Conservation (phyloP, 2,113 vertebrate genomes). For the Prionailurus viverrinus region DNA sequence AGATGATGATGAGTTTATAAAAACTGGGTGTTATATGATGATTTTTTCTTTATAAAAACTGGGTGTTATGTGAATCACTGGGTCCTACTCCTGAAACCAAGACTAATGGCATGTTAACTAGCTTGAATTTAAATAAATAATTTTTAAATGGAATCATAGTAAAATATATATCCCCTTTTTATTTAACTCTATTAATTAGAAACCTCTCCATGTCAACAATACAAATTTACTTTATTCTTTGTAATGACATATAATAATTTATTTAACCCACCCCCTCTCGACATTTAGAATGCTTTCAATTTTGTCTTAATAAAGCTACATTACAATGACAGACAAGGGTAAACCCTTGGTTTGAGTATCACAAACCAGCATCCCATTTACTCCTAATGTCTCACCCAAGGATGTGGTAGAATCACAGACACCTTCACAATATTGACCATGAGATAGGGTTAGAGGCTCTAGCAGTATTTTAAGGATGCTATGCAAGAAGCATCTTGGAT, state of each 20-base stretch:
- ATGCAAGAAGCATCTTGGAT: neutral
- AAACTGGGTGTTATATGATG: no score
- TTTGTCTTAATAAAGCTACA: conserved; percentile 34
- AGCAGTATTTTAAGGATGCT: neutral
- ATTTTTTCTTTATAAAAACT: no score
- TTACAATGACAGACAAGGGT: neutral
- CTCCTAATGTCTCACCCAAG: neutral
- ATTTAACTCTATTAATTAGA: neutral
- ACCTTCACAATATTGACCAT: rapidly evolving
- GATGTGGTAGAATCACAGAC: neutral
- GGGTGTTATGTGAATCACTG: no score
- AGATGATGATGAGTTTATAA: neutral
- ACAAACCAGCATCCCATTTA: neutral
- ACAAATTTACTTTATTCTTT: neutral
- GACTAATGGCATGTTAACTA: no score
- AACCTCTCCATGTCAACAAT: neutral
- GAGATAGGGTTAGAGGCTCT: neutral
- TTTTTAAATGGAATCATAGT: no score
- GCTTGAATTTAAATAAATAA: no score
- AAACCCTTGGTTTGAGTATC: neutral
- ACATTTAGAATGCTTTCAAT: neutral
- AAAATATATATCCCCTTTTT: neutral
- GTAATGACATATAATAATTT: neutral
- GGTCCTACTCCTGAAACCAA: no score
- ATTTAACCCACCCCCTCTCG: neutral